Evolutionary conservation across 1,140 invertebrate species (phyloP).

Genomic region (Eupristina koningsbergeri): DNA sequence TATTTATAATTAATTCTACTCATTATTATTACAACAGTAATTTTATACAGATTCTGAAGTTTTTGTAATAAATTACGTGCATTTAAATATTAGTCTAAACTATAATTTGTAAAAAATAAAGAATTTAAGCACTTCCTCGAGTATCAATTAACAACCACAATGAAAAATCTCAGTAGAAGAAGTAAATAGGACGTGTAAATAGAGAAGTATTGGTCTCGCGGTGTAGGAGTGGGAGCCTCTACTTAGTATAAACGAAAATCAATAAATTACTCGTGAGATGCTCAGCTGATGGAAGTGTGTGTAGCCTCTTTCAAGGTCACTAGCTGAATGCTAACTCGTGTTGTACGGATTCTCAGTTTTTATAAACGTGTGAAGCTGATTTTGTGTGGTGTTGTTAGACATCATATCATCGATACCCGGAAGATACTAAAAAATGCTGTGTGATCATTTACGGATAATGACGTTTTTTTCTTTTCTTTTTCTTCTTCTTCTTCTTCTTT

Average conservation of each 20-base stretch:
- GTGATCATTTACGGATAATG: too few species aligned
- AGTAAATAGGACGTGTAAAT: neutral
- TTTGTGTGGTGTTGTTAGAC: too few species aligned
- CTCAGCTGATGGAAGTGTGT: constrained; percentile 26
- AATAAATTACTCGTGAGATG: constrained; percentile 24
- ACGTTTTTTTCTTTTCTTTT: too few species aligned
- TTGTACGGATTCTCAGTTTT: constrained; percentile 37
- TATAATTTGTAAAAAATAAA: neutral
- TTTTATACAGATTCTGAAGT: too few species aligned
- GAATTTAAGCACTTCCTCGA: neutral
- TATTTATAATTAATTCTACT: too few species aligned
- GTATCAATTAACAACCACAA: neutral
- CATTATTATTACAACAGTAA: too few species aligned
- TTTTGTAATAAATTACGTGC: neutral
- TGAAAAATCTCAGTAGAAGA: neutral
- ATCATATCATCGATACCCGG: too few species aligned
- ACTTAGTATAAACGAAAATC: constrained; percentile 13
- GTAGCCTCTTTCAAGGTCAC: constrained; percentile 39
- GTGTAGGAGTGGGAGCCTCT: neutral
- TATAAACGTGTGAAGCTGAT: neutral
- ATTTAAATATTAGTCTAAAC: neutral
- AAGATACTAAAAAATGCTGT: too few species aligned
- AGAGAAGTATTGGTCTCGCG: neutral
- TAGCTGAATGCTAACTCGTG: neutral
- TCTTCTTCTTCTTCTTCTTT: too few species aligned